A percentile compares a stretch with the other conserved stretches of the same genome.
Evolutionary conservation across 2,888 invertebrate genomes (phyloP).

Genomic region (Eristalis arbustorum): DNA sequence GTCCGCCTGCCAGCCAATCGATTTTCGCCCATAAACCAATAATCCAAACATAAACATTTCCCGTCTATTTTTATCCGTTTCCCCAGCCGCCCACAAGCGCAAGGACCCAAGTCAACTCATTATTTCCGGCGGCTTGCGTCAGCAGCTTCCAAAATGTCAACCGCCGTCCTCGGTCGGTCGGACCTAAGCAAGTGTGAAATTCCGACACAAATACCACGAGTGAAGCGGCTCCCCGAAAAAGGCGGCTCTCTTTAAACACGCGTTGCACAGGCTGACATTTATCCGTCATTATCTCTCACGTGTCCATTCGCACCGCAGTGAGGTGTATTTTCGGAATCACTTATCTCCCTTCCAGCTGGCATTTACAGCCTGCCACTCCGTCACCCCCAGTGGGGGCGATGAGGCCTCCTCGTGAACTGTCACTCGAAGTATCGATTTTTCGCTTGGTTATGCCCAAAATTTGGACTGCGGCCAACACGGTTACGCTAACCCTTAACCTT

Average conservation of each 20-base stretch:
- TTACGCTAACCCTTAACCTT: constrained; percentile 35
- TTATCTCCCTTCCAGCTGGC: background rate
- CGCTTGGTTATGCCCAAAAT: constrained; percentile 3
- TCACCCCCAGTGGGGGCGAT: background rate
- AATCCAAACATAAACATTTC: background rate
- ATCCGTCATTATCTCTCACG: background rate
- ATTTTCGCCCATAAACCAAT: background rate
- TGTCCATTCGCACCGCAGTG: constrained; percentile 2
- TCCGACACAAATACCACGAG: background rate
- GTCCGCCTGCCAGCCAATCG: background rate
- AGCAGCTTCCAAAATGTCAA: background rate
- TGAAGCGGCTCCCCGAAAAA: background rate
- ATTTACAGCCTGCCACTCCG: background rate
- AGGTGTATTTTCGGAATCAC: constrained; percentile 25
- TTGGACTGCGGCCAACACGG: constrained; percentile 24
- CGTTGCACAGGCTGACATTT: constrained; percentile 8
- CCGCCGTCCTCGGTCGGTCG: background rate
- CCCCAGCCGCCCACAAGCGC: background rate
- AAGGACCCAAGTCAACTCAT: background rate
- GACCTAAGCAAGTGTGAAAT: background rate
- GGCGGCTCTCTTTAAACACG: background rate
- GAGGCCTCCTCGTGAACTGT: background rate
- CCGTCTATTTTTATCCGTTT: background rate
- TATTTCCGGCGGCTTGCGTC: background rate
- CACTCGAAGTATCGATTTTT: background rate